Conservation (phyloP, 2,888 invertebrate species). For the Ochropleura leucogaster region DNA sequence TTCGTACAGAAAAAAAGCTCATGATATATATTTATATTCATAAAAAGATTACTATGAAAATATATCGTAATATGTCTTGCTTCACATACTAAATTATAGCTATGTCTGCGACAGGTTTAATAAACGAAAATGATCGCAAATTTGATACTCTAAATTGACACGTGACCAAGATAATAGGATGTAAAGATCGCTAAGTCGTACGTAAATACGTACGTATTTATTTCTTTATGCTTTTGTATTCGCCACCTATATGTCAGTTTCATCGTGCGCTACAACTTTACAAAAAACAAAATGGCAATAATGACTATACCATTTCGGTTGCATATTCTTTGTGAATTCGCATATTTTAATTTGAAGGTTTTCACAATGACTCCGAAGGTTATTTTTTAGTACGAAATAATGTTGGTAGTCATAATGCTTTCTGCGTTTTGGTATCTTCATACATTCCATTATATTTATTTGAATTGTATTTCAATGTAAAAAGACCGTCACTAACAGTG, state of each 20-base stretch:
- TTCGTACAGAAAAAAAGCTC: no score
- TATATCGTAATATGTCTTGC: no score
- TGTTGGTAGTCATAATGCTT: not conserved
- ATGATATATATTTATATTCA: no score
- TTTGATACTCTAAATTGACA: not conserved
- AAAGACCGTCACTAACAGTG: constrained; percentile 55
- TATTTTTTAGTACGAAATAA: constrained; percentile 4
- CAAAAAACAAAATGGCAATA: not conserved
- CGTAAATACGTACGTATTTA: not conserved
- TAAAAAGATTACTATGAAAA: no score
- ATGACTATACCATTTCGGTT: not conserved
- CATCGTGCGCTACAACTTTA: not conserved
- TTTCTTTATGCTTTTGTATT: not conserved
- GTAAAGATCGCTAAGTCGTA: not conserved
- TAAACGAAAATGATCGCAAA: not conserved
- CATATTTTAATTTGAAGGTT: not conserved
- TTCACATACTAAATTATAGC: no score
- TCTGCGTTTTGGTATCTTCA: constrained; percentile 11
- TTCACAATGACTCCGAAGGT: not conserved
- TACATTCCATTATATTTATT: constrained; percentile 31
- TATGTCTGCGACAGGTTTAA: no score
- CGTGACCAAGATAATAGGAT: not conserved
- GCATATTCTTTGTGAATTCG: not conserved
- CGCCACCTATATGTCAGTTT: not conserved
- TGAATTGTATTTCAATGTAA: constrained; percentile 20